These are phyloP conservation scores for Linyphia triangularis DNA, from an alignment of 2,888 invertebrate genomes.

Conservation along the genomic window DNA sequence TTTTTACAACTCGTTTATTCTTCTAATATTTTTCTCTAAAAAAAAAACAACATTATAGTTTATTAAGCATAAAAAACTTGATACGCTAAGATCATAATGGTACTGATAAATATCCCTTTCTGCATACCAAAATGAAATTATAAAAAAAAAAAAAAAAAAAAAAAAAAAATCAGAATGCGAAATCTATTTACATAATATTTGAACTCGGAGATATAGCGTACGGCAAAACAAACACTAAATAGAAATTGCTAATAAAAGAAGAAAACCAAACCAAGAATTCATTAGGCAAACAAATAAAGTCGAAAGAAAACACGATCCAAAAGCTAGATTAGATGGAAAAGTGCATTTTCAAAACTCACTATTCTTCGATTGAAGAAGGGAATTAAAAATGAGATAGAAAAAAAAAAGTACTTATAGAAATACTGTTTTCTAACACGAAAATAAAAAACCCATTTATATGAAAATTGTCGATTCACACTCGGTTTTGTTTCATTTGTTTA, in stretches of 20 bases:
- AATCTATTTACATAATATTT: constrained; percentile 54
- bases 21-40: too few relatives aligned
- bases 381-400: constrained; percentile 56
- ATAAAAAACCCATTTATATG: constrained; percentile 73
- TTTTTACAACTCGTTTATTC: too few relatives aligned
- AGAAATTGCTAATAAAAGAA: constrained; percentile 6
- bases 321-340: constrained; percentile 53
- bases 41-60: too few relatives aligned
- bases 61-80: too few relatives aligned
- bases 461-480: constrained; percentile 72
- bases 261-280: constrained; percentile 30
- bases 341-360: constrained; percentile 49
- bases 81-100: too few relatives aligned
- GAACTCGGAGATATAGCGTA: background rate
- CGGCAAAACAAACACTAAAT: constrained; percentile 52
- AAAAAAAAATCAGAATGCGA: constrained; percentile 32
- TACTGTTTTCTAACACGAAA: constrained; percentile 30
- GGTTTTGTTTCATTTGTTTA: constrained; percentile 73
- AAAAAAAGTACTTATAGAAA: constrained; percentile 53
- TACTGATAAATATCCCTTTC: too few relatives aligned
- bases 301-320: constrained; percentile 65
- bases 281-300: constrained; percentile 72
- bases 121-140: background rate
- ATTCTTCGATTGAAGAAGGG: constrained; percentile 50
- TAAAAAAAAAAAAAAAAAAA: background rate